A percentile compares a stretch with the other conserved stretches of the same genome.
Conservation (phyloP, 1,140 invertebrate species). For the Drosophila pseudoobscura region DNA sequence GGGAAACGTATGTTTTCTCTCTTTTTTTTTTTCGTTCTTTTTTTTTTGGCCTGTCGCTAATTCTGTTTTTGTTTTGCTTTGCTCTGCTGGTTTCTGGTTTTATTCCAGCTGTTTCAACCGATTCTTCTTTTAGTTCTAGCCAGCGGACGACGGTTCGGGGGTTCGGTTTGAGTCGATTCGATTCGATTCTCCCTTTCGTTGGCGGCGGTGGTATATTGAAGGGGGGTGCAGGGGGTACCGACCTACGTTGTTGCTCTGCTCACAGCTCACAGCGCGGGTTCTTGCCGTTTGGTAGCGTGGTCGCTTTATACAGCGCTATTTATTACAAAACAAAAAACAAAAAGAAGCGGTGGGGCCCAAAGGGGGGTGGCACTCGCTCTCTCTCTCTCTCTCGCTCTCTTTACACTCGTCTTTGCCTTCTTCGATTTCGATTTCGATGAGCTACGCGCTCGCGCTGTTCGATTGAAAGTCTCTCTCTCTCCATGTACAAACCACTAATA, state of each 20-base stretch:
- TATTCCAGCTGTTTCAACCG: slow-evolving; percentile 54
- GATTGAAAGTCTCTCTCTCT: slow-evolving; percentile 47
- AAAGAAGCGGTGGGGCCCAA: slow-evolving; percentile 31
- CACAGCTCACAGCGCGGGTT: slow-evolving; percentile 72
- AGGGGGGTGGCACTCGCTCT: slow-evolving; percentile 56
- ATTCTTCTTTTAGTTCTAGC: slow-evolving; percentile 28
- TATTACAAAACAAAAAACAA: slow-evolving; percentile 61
- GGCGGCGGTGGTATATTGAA: not conserved
- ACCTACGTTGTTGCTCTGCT: slow-evolving; percentile 55
- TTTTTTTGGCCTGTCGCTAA: not conserved
- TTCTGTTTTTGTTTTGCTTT: too few relatives aligned
- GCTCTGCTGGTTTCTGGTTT: slow-evolving; percentile 5
- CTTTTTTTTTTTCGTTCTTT: not conserved
- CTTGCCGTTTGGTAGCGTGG: slow-evolving; percentile 70
- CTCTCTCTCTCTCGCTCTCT: slow-evolving; percentile 52
- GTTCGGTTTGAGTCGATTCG: slow-evolving; percentile 7
- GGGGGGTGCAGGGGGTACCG: slow-evolving; percentile 7
- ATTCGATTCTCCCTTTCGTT: slow-evolving; percentile 6
- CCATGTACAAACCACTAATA: not conserved
- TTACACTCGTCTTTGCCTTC: slow-evolving; percentile 28
- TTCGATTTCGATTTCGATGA: slow-evolving; percentile 64
- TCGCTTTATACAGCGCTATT: slow-evolving; percentile 70
- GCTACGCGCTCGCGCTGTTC: slow-evolving; percentile 77
- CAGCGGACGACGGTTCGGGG: not conserved
- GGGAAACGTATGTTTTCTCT: not conserved